Evolutionary conservation across 2,113 vertebrate genomes (phyloP), one percentile per base, ranked within the genome.

Genomic region (Corapipo altera): DNA sequence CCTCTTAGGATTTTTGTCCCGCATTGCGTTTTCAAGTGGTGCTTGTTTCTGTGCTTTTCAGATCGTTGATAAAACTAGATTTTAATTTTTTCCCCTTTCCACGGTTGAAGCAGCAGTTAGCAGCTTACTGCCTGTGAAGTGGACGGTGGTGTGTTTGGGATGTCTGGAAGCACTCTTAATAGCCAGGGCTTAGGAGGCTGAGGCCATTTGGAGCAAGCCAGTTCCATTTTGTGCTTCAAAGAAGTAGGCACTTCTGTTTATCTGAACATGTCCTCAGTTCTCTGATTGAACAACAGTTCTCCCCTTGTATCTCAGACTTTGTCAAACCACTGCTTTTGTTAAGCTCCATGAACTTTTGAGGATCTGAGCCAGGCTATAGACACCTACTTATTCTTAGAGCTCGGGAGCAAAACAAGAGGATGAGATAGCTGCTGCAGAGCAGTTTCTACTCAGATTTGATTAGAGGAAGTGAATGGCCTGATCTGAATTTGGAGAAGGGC

Each of bases 51-150:
- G 2, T 52, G 43, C 55, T 52, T 67, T 80, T 84, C 46, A 77
- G 30, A 3, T 39, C 1, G 16, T 62, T 0, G 0, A 7, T 59
- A 52, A 35, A 52, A 35, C 12, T 64, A 35, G 24, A 41, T 59
- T 33, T 43, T 37, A 23, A 6, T 70, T n/a, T 57, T 33, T 9
- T 6, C 6, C 18, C 12, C 15, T 69, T 72, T 32, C 28, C 12
- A 9, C 35, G 30, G 19, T 39, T 67, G 37, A 28, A 95, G 67
- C 12, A 3, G 49, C 3, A 11, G 8, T 33, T 75, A 35, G 59
- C 62, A 57, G 44, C 0, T 0, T 46, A 76, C 35, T 81, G 89
- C 61, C 33, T 67, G 27, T 14, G 8, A 69, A 69, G n/a, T 15
- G 41, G 57, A 19, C 48, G 28, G 20, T 2, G 1, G 9, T 26